Percentiles rank a stretch among this genome's conserved stretches.
These are phyloP conservation scores for Diplodus sargus DNA, from an alignment of 2,797 vertebrate species.

Conservation along the genomic window DNA sequence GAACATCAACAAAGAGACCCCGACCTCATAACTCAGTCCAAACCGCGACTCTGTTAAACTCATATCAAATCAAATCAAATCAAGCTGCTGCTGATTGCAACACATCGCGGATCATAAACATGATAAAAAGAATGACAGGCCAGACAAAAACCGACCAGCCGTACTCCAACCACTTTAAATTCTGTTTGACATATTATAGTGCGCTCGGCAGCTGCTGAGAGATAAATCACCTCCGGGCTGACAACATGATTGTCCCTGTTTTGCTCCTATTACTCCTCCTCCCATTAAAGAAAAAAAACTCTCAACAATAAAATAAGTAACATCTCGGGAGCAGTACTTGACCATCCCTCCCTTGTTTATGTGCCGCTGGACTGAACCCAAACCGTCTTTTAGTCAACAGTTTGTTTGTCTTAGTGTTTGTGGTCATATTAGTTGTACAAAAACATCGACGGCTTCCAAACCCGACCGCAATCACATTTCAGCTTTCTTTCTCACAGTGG, in stretches of 20 bases:
- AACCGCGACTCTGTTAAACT: constrained; percentile 11
- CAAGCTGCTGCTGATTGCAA: constrained; percentile 26
- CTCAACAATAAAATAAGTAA: background rate
- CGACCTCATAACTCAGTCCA: background rate
- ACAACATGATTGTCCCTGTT: background rate
- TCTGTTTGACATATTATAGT: constrained; percentile 1
- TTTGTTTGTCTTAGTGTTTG: constrained; percentile 44
- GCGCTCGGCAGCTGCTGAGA: background rate
- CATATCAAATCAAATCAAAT: constrained; percentile 15
- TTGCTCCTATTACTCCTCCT: background rate
- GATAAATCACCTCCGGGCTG: background rate
- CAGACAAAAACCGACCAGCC: background rate
- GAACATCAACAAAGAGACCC: constrained; percentile 26
- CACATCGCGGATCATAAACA: constrained; percentile 18
- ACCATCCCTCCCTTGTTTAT: background rate
- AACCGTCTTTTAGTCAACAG: constrained; percentile 9
- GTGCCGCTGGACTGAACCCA: background rate
- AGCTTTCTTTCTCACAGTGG: constrained; percentile 29
- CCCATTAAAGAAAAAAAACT: background rate
- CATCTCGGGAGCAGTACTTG: background rate
- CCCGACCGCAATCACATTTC: constrained; percentile 22
- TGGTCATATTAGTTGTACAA: constrained; percentile 43
- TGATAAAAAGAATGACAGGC: background rate
- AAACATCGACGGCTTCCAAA: constrained; percentile 57
- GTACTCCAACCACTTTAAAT: background rate